Evolutionary conservation across 1,140 invertebrate genomes (phyloP).

Genomic region (Arctopsyche grandis): DNA sequence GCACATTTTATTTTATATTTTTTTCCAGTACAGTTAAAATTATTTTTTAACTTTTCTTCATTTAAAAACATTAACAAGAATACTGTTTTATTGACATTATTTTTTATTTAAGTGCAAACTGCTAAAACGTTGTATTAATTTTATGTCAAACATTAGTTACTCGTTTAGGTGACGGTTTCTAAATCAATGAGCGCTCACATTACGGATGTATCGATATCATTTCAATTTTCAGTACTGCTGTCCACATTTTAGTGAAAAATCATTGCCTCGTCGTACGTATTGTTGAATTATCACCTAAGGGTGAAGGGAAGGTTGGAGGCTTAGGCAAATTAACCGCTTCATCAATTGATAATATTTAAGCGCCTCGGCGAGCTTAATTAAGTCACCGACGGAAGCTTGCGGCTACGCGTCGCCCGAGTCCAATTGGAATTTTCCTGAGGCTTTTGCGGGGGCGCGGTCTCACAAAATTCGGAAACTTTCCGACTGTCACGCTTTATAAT

Average conservation of each 20-base stretch:
- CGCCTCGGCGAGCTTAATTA: constrained; percentile 45
- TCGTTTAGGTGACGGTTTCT: too few relatives aligned
- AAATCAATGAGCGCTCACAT: too few relatives aligned
- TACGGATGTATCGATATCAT: too few relatives aligned
- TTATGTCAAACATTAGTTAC: too few relatives aligned
- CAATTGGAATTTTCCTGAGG: constrained; percentile 12
- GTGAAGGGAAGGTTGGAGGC: not conserved
- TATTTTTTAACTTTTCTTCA: too few relatives aligned
- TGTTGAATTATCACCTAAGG: constrained; percentile 4
- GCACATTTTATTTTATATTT: too few relatives aligned
- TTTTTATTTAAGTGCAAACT: too few relatives aligned
- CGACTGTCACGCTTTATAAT: constrained; percentile 51
- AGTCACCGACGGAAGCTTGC: constrained; percentile 40
- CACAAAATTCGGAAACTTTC: constrained; percentile 39
- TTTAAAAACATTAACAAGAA: too few relatives aligned
- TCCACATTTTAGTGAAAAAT: not conserved
- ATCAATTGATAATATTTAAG: constrained; percentile 38
- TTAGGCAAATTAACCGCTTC: constrained; percentile 28
- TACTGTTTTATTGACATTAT: too few relatives aligned
- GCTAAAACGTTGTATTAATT: too few relatives aligned
- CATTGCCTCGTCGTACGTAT: not conserved
- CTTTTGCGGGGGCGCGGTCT: not conserved
- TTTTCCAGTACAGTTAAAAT: too few relatives aligned
- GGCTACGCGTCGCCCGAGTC: constrained; percentile 21
- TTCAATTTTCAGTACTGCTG: too few relatives aligned